These are phyloP conservation scores for Orchesellides sinensis DNA, from an alignment of 2,888 invertebrate genomes.

Conservation along the genomic window DNA sequence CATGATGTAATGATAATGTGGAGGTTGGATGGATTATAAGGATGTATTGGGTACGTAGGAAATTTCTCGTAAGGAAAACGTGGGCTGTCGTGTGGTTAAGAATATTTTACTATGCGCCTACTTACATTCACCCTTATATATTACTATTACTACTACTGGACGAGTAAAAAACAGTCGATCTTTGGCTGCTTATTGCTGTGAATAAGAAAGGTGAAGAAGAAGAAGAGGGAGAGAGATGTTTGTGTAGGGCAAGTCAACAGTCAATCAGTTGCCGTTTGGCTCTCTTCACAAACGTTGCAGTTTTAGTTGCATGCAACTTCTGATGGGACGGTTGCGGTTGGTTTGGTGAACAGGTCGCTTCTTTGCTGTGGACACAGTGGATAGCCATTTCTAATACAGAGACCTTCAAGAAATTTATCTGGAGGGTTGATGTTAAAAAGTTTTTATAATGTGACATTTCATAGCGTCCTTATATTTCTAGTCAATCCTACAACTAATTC, in stretches of 20 bases:
- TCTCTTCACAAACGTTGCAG: not conserved
- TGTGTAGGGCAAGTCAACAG: slow-evolving; percentile 1
- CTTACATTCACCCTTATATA: not conserved
- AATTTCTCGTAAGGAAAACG: not conserved
- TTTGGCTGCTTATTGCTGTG: no score
- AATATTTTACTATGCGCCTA: not conserved
- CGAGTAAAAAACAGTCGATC: no score
- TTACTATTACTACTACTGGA: not conserved
- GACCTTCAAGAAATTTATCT: not conserved
- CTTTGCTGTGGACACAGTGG: not conserved
- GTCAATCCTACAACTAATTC: not conserved
- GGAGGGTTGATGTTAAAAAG: not conserved
- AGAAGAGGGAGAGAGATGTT: not conserved
- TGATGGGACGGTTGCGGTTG: not conserved
- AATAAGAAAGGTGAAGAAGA: slow-evolving; percentile 5
- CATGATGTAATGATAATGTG: not conserved
- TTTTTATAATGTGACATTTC: no score
- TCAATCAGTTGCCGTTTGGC: slow-evolving; percentile 27
- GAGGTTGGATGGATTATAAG: not conserved
- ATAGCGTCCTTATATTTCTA: no score
- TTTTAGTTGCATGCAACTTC: not conserved
- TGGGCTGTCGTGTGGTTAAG: not conserved
- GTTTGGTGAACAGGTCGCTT: not conserved
- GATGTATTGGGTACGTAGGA: no score
- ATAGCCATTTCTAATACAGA: not conserved